These are phyloP conservation scores for Sphaerophoria rueppellii DNA, from an alignment of 2,888 invertebrate species.

Conservation along the genomic window DNA sequence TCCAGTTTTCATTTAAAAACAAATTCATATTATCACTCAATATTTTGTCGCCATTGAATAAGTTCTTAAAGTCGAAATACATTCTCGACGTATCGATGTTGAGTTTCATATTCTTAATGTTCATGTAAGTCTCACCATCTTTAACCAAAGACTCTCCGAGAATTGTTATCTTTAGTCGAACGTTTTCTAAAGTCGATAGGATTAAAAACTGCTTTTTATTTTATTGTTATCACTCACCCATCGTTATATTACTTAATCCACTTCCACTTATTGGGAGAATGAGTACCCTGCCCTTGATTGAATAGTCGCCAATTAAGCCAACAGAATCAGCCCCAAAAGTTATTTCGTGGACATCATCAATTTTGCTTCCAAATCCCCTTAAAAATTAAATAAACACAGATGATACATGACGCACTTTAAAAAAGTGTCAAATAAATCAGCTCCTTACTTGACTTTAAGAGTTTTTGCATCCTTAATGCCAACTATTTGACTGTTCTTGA, in stretches of 20 bases:
- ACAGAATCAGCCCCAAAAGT: conserved; percentile 45
- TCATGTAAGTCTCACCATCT: conserved; percentile 72
- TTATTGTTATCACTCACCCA: conserved; percentile 68
- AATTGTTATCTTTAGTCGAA: conserved; percentile 63
- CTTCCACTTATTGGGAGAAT: conserved; percentile 79
- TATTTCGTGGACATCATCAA: conserved; percentile 74
- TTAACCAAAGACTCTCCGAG: conserved; percentile 65
- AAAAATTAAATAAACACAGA: not conserved
- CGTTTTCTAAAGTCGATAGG: conserved; percentile 56
- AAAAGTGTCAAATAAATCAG: not conserved
- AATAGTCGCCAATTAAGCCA: conserved; percentile 75
- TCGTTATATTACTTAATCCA: conserved; percentile 76
- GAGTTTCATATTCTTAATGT: conserved; percentile 65
- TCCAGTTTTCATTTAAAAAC: conserved; percentile 81
- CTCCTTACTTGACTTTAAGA: conserved; percentile 61
- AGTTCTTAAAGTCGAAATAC: conserved; percentile 78
- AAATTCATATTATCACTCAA: conserved; percentile 80
- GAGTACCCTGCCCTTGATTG: conserved; percentile 78
- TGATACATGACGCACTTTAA: no score
- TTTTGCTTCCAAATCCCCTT: conserved; percentile 76
- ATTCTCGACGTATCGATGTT: conserved; percentile 69
- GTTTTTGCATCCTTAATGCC: conserved; percentile 55
- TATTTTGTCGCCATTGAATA: conserved; percentile 82
- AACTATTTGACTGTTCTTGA: conserved; percentile 59
- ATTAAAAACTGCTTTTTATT: not conserved